Base-by-base conservation (phyloP, 2,888 invertebrate species). In the Lepidonotus clava region DNA sequence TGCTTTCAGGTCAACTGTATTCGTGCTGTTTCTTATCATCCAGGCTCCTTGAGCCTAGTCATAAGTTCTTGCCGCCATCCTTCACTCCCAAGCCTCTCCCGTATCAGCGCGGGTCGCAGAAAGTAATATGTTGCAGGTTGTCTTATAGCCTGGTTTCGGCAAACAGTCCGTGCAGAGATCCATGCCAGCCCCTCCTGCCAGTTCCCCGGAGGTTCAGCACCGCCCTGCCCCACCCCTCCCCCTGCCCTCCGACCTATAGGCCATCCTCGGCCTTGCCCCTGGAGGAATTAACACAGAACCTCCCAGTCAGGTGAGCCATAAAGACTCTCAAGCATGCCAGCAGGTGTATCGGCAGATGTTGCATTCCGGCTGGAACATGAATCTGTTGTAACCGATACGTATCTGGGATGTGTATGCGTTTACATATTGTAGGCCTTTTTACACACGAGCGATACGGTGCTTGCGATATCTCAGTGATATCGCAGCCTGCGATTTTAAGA, bases 101-200 rank as follows among this genome's bases (percentile, higher is more conserved):
- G 24, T 61, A 61, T 61, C 61, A 61, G 61, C 11, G 21, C n/a
- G 24, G 28, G 61, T 61, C 28, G 28, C 56, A 56, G 56, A 56
- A n/a, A 18, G 61, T 61, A 61, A 61, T 61, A 61, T 14, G 61
- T 61, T 61, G 32, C 61, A 61, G 61, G 61, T 61, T 61, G 61
- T 61, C 61, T 28, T 14, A 61, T 6, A 18, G 6, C 18, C 46
- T 46, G n/a, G n/a, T n/a, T n/a, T n/a, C 6, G 8, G 8, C 46
- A 11, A 46, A 11, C 46, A 6, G 46, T 46, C 46, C 8, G 61
- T 28, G 28, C 24, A 5, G 24, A 28, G 61, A 61, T 61, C 61
- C 61, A n/a, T n/a, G 2, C 53, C 6, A 53, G 21, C 53, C 21
- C 53, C 53, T 53, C 53, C 53, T 53, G 53, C 18, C 21, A 53